These are phyloP conservation scores for Callosobruchus maculatus DNA, from an alignment of 2,888 invertebrate genomes.

Conservation along the genomic window DNA sequence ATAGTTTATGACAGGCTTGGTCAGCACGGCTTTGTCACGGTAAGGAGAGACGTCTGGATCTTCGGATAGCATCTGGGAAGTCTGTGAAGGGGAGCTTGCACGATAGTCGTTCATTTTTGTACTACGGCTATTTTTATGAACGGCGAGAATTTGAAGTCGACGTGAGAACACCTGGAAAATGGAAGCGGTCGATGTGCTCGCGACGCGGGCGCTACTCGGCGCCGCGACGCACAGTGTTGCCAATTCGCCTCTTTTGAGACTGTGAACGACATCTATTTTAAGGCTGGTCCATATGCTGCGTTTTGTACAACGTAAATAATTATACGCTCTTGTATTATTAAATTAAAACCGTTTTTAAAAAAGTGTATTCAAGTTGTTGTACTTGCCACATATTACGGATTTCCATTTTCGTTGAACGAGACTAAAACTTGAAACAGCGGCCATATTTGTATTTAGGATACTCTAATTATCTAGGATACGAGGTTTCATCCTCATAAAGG, in stretches of 20 bases:
- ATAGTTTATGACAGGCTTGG: constrained; percentile 34
- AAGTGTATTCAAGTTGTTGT: too few relatives aligned
- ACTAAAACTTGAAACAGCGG: too few relatives aligned
- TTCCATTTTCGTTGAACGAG: too few relatives aligned
- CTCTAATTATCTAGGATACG: too few relatives aligned
- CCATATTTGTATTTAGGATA: too few relatives aligned
- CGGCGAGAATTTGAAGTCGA: background rate
- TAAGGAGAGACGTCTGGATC: constrained; percentile 40
- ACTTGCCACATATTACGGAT: too few relatives aligned
- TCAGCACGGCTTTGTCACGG: constrained; percentile 39
- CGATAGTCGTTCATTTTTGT: background rate
- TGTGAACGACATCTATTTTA: too few relatives aligned
- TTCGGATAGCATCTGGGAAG: constrained; percentile 42
- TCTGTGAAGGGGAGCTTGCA: constrained; percentile 35
- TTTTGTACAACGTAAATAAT: too few relatives aligned
- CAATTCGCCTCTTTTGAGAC: background rate
- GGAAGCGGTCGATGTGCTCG: background rate
- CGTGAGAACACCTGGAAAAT: background rate
- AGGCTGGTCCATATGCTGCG: too few relatives aligned
- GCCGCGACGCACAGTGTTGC: background rate
- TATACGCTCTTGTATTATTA: too few relatives aligned
- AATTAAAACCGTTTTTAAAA: too few relatives aligned
- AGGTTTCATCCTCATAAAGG: too few relatives aligned
- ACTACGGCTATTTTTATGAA: background rate
- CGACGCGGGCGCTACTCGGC: background rate